Evolutionary conservation across 2,888 invertebrate genomes (phyloP).

Genomic region (Nomada flava): DNA sequence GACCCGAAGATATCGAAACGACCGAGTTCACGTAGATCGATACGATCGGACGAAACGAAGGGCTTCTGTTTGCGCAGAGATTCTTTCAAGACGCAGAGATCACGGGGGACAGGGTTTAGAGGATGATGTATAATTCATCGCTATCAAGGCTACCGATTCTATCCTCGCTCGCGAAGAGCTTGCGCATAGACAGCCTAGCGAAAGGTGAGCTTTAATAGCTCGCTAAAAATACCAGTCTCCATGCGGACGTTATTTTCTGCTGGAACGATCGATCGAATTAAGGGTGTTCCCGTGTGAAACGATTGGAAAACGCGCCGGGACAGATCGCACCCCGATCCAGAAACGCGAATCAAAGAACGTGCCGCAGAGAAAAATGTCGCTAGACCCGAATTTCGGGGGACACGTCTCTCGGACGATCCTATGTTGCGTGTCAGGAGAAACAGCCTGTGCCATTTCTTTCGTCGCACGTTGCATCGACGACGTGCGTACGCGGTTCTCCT

Average conservation of each 20-base stretch:
- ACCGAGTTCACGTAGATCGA: background rate
- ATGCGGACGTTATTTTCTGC: slow-evolving; percentile 61
- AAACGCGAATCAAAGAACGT: no score
- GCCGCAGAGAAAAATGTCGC: no score
- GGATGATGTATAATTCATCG: slow-evolving; percentile 10
- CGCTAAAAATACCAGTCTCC: slow-evolving; percentile 67
- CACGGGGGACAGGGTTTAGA: background rate
- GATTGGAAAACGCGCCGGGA: background rate
- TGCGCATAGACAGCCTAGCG: slow-evolving; percentile 48
- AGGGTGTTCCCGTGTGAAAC: slow-evolving; percentile 11
- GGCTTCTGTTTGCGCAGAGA: background rate
- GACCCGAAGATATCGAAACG: background rate
- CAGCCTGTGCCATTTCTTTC: background rate
- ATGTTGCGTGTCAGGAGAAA: background rate
- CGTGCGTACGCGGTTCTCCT: background rate
- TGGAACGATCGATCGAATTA: slow-evolving; percentile 52
- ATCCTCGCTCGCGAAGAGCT: slow-evolving; percentile 37
- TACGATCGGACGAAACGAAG: background rate
- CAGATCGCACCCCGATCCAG: no score
- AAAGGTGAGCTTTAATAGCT: slow-evolving; percentile 65
- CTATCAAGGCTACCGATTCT: slow-evolving; percentile 37
- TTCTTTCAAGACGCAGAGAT: no score
- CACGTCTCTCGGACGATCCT: no score
- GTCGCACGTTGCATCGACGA: background rate
- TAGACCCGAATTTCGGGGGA: no score